Conservation (phyloP, 2,888 invertebrate genomes). For the Pomacea canaliculata region DNA sequence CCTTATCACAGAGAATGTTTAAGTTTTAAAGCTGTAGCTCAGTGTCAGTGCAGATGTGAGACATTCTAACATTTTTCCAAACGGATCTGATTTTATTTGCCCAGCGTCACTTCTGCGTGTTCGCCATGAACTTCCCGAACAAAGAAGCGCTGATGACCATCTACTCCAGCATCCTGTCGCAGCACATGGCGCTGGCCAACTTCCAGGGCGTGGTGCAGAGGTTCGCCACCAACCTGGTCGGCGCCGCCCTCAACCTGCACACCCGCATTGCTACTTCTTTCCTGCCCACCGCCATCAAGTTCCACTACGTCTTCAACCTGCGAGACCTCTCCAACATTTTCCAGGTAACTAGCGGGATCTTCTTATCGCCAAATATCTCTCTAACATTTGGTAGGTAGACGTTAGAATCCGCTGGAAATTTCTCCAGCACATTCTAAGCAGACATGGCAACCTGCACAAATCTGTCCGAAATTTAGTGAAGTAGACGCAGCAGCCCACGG, state of each 20-base stretch:
- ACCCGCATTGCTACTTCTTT: conserved; percentile 88
- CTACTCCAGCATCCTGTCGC: conserved; percentile 84
- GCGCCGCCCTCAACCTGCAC: conserved; percentile 87
- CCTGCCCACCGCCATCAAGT: conserved; percentile 94
- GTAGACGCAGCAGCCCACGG: too few relatives aligned
- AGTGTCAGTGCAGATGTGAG: too few relatives aligned
- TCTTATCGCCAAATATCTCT: background rate
- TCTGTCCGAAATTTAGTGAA: too few relatives aligned
- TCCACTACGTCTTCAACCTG: conserved; percentile 96
- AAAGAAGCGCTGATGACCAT: conserved; percentile 87
- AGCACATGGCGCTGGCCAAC: conserved; percentile 78
- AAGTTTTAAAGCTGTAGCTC: too few relatives aligned
- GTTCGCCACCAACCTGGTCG: conserved; percentile 81
- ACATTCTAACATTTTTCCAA: too few relatives aligned
- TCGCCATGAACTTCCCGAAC: conserved; percentile 82
- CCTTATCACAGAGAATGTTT: too few relatives aligned
- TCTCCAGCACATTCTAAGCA: too few relatives aligned
- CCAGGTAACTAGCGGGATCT: conserved; percentile 76
- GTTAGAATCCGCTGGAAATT: too few relatives aligned
- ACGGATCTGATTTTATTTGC: background rate
- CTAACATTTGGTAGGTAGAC: too few relatives aligned
- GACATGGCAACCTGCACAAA: too few relatives aligned
- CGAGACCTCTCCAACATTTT: conserved; percentile 95
- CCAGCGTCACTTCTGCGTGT: conserved; percentile 71
- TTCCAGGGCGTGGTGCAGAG: conserved; percentile 80